phyloP scores from a whole-genome alignment of 2,113 vertebrate species.

The Pandion haliaetus region DNA sequence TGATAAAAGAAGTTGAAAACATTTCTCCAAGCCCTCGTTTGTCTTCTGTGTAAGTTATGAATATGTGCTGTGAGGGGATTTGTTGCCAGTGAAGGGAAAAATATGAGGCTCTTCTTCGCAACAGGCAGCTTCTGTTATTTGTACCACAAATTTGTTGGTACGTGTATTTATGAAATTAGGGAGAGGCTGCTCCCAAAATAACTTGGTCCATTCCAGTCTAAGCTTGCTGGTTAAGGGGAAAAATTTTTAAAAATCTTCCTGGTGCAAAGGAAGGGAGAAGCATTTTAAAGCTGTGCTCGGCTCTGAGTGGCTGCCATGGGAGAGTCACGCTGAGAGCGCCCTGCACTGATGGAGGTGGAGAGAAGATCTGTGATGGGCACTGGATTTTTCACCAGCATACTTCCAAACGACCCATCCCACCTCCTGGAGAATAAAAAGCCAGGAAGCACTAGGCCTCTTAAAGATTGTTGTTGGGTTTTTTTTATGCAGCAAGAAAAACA shows the following conservation, averaged over 20 bases:
- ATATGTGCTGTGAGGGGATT: not conserved
- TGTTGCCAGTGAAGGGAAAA: not conserved
- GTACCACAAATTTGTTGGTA: not conserved
- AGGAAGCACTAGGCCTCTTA: not conserved
- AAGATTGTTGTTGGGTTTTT: fast-evolving
- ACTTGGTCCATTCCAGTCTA: not conserved
- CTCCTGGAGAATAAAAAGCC: not conserved
- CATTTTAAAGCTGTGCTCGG: not conserved
- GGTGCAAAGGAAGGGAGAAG: not conserved
- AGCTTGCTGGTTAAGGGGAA: not conserved
- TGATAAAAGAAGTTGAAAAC: not conserved
- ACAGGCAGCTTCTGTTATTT: not conserved
- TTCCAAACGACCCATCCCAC: not conserved
- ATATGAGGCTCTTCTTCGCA: not conserved
- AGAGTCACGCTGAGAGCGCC: not conserved
- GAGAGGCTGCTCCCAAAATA: not conserved
- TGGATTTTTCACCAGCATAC: not conserved
- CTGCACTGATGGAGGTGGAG: not conserved
- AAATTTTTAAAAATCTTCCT: not conserved
- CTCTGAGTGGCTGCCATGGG: not conserved
- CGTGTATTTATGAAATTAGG: not conserved
- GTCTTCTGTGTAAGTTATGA: not conserved
- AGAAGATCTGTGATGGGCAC: not conserved
- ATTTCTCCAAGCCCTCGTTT: not conserved
- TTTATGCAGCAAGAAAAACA: not conserved